Percentiles rank a stretch among this genome's conserved stretches.
These are phyloP conservation scores for human (Homo sapiens) DNA, from an alignment of 2,113 vertebrate species.

Conservation along the genomic window DNA sequence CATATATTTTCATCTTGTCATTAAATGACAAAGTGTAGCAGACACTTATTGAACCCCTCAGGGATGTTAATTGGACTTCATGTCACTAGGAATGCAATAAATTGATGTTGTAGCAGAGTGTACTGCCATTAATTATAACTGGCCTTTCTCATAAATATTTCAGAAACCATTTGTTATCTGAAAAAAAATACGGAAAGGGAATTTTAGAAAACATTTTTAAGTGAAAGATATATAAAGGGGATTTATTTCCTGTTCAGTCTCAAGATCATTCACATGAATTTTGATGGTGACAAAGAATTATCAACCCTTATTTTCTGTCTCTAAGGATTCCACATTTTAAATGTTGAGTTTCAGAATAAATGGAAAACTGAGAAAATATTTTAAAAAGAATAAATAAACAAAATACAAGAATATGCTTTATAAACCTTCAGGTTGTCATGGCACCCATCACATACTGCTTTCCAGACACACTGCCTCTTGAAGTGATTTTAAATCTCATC, in stretches of 20 bases:
- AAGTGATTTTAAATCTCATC: background rate
- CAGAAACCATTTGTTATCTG: slow-evolving; percentile 41
- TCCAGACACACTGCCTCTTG: background rate
- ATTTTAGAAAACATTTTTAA: slow-evolving; percentile 56
- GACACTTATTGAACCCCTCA: background rate
- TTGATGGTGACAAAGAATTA: background rate
- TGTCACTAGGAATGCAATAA: slow-evolving; percentile 28
- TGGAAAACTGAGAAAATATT: background rate
- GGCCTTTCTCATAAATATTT: slow-evolving; percentile 61
- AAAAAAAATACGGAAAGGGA: background rate
- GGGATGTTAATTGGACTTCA: slow-evolving; percentile 28
- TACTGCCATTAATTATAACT: slow-evolving; percentile 43
- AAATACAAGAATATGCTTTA: background rate
- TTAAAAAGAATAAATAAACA: slow-evolving; percentile 25
- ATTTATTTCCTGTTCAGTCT: background rate
- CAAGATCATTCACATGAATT: slow-evolving; percentile 24
- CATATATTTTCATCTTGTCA: slow-evolving; percentile 11
- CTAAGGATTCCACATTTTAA: slow-evolving; percentile 17
- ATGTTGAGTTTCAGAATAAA: slow-evolving; percentile 44
- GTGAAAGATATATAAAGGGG: background rate
- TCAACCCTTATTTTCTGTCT: background rate
- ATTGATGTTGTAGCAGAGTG: slow-evolving; percentile 22
- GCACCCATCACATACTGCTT: background rate
- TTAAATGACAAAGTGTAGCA: slow-evolving; percentile 4
- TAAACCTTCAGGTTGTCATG: background rate